phyloP scores from a whole-genome alignment of 2,888 invertebrate genomes.

The Meiosimyza decipiens region DNA sequence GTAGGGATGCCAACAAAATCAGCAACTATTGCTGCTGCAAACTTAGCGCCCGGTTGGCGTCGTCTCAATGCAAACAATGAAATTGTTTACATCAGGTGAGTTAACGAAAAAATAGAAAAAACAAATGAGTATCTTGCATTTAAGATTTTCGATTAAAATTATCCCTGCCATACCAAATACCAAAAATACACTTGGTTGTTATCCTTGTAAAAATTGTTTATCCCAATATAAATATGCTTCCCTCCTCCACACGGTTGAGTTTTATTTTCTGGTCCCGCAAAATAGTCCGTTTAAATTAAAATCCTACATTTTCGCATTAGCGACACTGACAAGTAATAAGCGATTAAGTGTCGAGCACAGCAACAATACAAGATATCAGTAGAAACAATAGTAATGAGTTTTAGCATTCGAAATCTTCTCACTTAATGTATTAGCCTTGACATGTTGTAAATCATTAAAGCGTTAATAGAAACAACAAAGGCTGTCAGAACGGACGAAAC shows the following conservation, averaged over 20 bases:
- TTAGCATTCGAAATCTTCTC: slow-evolving; percentile 27
- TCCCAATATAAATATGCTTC: too few species aligned
- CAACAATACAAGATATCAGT: slow-evolving; percentile 4
- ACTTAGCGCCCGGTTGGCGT: slow-evolving; percentile 83
- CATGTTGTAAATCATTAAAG: slow-evolving; percentile 34
- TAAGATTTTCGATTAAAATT: too few species aligned
- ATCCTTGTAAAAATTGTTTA: too few species aligned
- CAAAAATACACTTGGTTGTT: too few species aligned
- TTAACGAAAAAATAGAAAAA: slow-evolving; percentile 35
- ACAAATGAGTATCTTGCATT: not conserved
- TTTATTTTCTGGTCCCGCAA: not conserved
- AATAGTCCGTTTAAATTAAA: slow-evolving; percentile 11
- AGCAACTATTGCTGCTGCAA: slow-evolving; percentile 52
- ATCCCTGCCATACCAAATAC: too few species aligned
- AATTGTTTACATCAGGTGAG: slow-evolving; percentile 82
- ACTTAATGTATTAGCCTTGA: slow-evolving; percentile 40
- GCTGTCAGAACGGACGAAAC: slow-evolving; percentile 8
- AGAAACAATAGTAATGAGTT: slow-evolving; percentile 19
- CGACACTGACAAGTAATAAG: slow-evolving; percentile 2
- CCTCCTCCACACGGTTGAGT: not conserved
- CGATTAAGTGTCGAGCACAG: slow-evolving; percentile 2
- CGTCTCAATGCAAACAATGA: slow-evolving; percentile 77
- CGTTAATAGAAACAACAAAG: not conserved
- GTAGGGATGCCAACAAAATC: slow-evolving; percentile 37
- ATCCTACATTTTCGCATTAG: not conserved